Evolutionary conservation across 2,888 invertebrate species (phyloP).

Genomic region (Adineta ricciae): DNA sequence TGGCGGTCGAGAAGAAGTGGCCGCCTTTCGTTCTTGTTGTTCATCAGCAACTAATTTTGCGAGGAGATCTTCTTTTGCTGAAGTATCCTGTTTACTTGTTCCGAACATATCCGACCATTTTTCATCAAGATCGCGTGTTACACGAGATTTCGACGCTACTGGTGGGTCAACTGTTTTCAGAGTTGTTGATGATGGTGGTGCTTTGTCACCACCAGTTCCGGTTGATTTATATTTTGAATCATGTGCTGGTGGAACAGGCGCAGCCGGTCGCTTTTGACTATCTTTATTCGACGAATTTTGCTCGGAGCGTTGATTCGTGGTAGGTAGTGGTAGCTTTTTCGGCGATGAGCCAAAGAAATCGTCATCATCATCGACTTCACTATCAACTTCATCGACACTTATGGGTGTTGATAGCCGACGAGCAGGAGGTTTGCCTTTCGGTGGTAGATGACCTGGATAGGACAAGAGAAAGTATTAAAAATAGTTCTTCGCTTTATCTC

Average conservation of each 20-base stretch:
- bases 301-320: not conserved
- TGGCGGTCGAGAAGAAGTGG: not conserved
- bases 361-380: not conserved
- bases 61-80: not conserved
- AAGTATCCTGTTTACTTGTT: not conserved
- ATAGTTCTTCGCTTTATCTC: too few relatives aligned
- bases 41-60: not conserved
- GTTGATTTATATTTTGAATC: not conserved
- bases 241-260: not conserved
- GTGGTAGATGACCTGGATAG: not conserved
- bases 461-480: not conserved
- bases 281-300: not conserved
- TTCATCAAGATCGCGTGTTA: not conserved
- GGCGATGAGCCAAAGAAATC: not conserved
- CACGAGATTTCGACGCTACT: not conserved
- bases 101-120: not conserved
- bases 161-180: not conserved
- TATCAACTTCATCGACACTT: not conserved
- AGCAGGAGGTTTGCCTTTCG: not conserved
- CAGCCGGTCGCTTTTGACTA: not conserved
- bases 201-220: not conserved
- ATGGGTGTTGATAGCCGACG: not conserved
- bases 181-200: not conserved
- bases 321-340: not conserved
- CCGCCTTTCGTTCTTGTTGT: not conserved